These are phyloP conservation scores for Matsumyia berberina DNA, from an alignment of 2,888 invertebrate species.

Conservation along the genomic window DNA sequence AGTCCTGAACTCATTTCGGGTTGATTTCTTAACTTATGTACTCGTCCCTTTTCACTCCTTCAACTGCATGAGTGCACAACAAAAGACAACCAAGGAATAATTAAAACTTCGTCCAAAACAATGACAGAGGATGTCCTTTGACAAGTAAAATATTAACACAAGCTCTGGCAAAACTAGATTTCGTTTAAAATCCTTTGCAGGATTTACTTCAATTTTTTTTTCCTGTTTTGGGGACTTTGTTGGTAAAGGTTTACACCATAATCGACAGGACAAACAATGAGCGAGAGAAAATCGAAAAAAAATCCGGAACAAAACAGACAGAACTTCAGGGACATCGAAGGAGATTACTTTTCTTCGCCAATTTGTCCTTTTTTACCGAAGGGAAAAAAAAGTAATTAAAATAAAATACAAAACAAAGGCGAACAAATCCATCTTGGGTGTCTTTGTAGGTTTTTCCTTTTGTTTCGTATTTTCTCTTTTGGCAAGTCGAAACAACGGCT, in stretches of 20 bases:
- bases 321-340: conserved; percentile 52
- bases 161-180: conserved; percentile 48
- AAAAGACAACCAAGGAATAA: conserved; percentile 53
- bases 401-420: conserved; percentile 55
- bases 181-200: conserved; percentile 58
- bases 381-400: conserved; percentile 64
- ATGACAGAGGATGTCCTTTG: conserved; percentile 5
- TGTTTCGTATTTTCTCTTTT: conserved; percentile 17
- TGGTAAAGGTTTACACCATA: conserved; percentile 60
- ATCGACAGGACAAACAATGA: conserved; percentile 64
- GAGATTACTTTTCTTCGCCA: conserved; percentile 58
- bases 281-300: conserved; percentile 30
- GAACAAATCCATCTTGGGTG: conserved; percentile 30
- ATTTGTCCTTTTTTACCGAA: conserved; percentile 42
- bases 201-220: conserved; percentile 51
- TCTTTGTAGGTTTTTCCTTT: conserved; percentile 38
- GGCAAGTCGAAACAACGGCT: conserved; percentile 33
- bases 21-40: not conserved
- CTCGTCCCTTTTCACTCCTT: not conserved
- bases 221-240: not conserved
- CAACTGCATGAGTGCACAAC: conserved; percentile 14
- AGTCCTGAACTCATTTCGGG: not conserved
- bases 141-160: conserved; percentile 11
- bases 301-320: not conserved
- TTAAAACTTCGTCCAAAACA: conserved; percentile 50